Conservation (phyloP, 2,113 vertebrate species). For the Dicrurus megarhynchus region DNA sequence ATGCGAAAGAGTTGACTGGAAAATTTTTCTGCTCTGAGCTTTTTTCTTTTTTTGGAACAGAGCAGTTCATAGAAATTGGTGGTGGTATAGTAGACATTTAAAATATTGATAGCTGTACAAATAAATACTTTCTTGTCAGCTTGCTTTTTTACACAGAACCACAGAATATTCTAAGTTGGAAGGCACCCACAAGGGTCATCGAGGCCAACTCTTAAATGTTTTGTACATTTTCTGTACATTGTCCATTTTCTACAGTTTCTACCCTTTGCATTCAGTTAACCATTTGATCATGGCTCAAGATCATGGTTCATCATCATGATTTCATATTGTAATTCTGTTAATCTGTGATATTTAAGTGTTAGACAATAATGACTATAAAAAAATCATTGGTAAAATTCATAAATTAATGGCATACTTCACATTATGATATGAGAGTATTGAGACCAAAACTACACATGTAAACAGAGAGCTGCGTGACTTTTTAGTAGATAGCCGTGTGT, state of each 20-base stretch:
- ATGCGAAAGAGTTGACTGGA: not conserved
- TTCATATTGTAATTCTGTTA: not conserved
- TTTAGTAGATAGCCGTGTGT: not conserved
- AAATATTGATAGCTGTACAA: not conserved
- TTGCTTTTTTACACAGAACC: not conserved
- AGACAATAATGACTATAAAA: not conserved
- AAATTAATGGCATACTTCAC: not conserved
- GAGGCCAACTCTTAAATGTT: not conserved
- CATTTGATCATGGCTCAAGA: not conserved
- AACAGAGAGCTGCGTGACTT: not conserved
- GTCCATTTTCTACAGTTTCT: not conserved
- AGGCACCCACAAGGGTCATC: not conserved
- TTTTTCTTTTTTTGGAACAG: not conserved
- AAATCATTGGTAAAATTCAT: rapidly evolving
- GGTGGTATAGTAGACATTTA: not conserved
- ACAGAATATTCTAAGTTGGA: not conserved
- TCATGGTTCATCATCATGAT: not conserved
- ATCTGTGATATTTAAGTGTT: not conserved
- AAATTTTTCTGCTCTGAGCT: not conserved
- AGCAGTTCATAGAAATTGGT: not conserved
- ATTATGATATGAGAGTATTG: not conserved
- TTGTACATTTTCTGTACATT: not conserved
- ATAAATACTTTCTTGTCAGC: not conserved
- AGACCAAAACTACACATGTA: not conserved
- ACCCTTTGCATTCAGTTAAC: not conserved